Percentiles rank a stretch among this genome's conserved stretches.
phyloP scores from a whole-genome alignment of 2,113 vertebrate species.

The Pluvialis apricaria region DNA sequence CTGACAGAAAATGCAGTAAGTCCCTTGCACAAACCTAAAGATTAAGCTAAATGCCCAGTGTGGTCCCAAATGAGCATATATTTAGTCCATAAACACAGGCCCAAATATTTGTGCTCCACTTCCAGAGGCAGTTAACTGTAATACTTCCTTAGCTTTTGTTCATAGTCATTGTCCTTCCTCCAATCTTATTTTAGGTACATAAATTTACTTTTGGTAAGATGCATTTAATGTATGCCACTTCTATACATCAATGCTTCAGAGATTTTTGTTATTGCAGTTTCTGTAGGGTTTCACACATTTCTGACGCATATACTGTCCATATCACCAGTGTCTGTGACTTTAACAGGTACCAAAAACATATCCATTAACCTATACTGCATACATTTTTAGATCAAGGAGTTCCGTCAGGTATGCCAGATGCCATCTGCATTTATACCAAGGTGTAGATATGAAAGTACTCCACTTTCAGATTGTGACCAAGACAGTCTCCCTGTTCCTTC shows the following conservation, averaged over 20 bases:
- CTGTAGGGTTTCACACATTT: background rate
- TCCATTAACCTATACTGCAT: background rate
- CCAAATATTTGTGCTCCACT: background rate
- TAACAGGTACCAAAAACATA: background rate
- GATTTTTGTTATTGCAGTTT: background rate
- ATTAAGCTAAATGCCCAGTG: background rate
- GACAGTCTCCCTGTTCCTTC: background rate
- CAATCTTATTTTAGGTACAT: background rate
- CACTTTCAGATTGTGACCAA: background rate
- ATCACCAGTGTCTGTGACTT: background rate
- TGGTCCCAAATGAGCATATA: background rate
- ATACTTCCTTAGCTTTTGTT: background rate
- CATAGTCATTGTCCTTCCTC: background rate
- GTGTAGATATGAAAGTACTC: background rate
- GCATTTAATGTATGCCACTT: background rate
- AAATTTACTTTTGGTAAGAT: background rate
- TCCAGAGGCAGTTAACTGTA: background rate
- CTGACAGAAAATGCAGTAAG: background rate
- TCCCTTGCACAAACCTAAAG: background rate
- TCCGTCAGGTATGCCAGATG: background rate
- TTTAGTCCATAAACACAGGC: background rate
- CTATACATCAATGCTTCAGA: background rate
- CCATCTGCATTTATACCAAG: background rate
- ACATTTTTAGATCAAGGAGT: background rate
- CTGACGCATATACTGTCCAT: background rate